Evolutionary conservation across 2,888 invertebrate genomes (phyloP), one percentile per base, ranked within the genome.

Genomic region (Tholera decimalis): DNA sequence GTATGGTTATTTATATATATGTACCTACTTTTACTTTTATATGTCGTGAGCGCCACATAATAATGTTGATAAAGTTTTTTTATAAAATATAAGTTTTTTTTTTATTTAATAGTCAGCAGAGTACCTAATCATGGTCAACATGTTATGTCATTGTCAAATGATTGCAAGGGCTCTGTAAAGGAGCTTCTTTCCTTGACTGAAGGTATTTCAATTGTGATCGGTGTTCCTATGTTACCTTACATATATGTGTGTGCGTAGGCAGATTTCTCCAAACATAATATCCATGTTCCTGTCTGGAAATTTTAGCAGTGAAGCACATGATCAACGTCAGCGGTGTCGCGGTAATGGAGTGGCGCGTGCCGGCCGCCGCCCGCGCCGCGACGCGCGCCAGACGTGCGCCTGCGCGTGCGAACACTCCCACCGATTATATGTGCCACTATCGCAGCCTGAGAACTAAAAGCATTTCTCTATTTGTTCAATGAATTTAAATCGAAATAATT

Each of bases 311-410:
- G 88, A 86, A 83, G 85, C 85, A 87, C 80, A 86, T 82, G 74
- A 76, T 77, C 85, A 83, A 73, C 73, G 81, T 83, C 79, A 72
- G 87, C 84, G 88, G 90, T 86, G 87, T 87, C 91, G 91, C 81
- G 92, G 93, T 94, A 93, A 93, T 93, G 92, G 93, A 93, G 93
- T 92, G 95, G 79, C 84, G 82, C 87, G 85, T 85, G 90, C 71
- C 80, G 61, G 62, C 79, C 80, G 81, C 75, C 86, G 79, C 80
- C 79, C 37, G 57, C 60, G 79, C 79, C 80, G 80, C 85, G 74
- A 85, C 71, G n/a, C 26, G 61, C 68, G 85, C 88, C 77, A 11
- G 9, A 26, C 1, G 18, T 47, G 47, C 76, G 83, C 83, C 55
- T 86, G 76, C 76, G 73, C 88, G 85, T 84, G 89, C 79, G 80